Conservation (phyloP, 2,113 vertebrate genomes). For the Centropus unirufus region DNA sequence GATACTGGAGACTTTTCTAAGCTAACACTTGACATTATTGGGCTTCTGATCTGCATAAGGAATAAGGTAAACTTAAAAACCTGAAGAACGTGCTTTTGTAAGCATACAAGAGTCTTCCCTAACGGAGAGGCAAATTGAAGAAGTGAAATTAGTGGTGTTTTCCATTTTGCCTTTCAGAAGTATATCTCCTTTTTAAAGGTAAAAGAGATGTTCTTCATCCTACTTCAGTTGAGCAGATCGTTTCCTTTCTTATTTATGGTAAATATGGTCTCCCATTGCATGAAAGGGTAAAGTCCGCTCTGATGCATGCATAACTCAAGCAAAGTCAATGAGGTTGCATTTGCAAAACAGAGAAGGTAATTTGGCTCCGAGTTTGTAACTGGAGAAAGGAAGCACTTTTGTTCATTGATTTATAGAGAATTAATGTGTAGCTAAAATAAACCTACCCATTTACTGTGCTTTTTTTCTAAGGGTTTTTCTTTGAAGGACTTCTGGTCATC, state of each 20-base stretch:
- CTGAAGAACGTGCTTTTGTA: background rate
- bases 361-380: background rate
- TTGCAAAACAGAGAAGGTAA: background rate
- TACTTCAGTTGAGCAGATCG: background rate
- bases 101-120: background rate
- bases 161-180: background rate
- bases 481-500: background rate
- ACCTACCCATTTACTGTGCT: background rate
- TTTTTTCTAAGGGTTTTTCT: background rate
- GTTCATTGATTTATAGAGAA: background rate
- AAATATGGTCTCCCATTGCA: background rate
- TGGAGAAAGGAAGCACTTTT: constrained; percentile 23
- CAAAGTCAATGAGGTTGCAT: background rate
- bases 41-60: background rate
- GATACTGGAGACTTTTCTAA: background rate
- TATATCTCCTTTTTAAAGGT: background rate
- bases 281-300: background rate
- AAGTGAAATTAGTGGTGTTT: background rate
- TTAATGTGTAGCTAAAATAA: background rate
- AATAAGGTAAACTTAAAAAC: background rate
- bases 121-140: background rate
- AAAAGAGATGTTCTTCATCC: background rate
- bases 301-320: background rate
- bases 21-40: background rate
- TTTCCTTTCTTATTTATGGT: background rate